phyloP scores from a whole-genome alignment of 2,113 vertebrate genomes.

The Calyptommatus sinebrachiatus region DNA sequence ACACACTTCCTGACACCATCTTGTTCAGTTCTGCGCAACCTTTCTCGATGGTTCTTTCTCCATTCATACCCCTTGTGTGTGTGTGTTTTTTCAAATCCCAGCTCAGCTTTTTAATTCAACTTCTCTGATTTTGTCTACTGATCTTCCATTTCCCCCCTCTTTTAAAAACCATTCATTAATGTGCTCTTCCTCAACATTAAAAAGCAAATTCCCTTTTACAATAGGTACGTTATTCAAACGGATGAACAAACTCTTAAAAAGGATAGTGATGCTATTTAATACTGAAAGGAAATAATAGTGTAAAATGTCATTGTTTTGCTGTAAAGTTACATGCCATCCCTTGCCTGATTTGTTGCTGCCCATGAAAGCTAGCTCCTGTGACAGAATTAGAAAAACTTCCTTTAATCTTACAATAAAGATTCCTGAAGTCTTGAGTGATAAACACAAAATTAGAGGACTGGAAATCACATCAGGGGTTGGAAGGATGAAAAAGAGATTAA shows the following conservation, averaged over 20 bases:
- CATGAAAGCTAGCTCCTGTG: neutral
- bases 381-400: neutral
- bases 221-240: neutral
- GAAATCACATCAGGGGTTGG: neutral
- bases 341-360: neutral
- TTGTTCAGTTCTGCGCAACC: neutral
- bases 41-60: neutral
- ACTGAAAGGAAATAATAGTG: neutral
- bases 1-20: too few species aligned
- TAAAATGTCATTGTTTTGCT: conserved; percentile 5
- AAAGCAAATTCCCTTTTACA: neutral
- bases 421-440: neutral
- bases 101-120: too few species aligned
- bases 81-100: too few species aligned
- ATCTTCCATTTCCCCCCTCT: too few species aligned
- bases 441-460: neutral
- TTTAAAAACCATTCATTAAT: neutral
- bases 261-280: neutral
- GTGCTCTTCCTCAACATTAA: neutral
- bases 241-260: neutral
- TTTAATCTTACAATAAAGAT: conserved; percentile 15
- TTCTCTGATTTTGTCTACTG: too few species aligned
- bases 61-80: too few species aligned
- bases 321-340: neutral
- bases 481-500: neutral